These are phyloP conservation scores for Xenopus laevis DNA, from an alignment of 2,113 vertebrate genomes.

Conservation along the genomic window DNA sequence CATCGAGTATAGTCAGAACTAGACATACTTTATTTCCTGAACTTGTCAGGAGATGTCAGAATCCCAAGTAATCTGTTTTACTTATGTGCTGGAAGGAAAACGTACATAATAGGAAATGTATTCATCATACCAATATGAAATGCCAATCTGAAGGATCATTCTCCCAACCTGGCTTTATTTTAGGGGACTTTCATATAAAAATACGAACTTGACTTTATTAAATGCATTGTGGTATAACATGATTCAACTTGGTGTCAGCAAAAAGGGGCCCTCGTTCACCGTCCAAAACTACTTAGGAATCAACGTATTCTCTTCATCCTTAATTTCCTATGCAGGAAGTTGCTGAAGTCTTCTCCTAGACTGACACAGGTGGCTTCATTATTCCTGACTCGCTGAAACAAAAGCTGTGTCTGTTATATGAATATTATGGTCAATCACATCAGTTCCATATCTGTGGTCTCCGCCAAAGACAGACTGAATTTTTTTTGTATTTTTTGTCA, in stretches of 20 bases:
- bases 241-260: not conserved
- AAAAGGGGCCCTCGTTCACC: not conserved
- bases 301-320: not conserved
- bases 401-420: no score
- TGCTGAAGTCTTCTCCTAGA: not conserved
- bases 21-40: conserved; percentile 1
- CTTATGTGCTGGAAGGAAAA: not conserved
- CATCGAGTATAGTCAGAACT: not conserved
- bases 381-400: not conserved
- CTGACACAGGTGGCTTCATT: not conserved
- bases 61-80: not conserved
- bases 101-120: not conserved
- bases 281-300: not conserved
- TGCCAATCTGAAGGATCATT: not conserved
- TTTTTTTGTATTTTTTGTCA: no score
- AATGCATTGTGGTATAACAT: not conserved
- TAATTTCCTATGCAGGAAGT: not conserved
- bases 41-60: not conserved
- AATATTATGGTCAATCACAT: no score
- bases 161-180: not conserved
- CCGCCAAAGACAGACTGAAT: no score
- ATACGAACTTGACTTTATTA: not conserved
- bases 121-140: not conserved
- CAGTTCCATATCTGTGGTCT: no score
- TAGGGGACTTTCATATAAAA: not conserved